Evolutionary conservation across 2,113 vertebrate genomes (phyloP).

Genomic region (Rhea pennata): DNA sequence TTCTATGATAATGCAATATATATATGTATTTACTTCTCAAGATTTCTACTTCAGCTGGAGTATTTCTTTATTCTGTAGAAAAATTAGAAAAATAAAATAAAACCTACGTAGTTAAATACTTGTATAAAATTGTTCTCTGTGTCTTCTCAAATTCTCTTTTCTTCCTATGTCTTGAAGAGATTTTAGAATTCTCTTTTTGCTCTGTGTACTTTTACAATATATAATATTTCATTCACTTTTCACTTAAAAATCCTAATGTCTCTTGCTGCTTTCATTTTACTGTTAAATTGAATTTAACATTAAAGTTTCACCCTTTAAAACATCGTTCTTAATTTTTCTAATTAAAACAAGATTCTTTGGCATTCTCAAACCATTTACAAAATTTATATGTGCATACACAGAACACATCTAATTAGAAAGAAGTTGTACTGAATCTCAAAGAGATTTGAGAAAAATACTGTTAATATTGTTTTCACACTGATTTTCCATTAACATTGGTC

Average conservation of each 20-base stretch:
- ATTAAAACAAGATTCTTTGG: slow-evolving; percentile 70
- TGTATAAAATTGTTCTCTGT: background rate
- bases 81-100: background rate
- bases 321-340: slow-evolving; percentile 52
- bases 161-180: background rate
- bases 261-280: slow-evolving; percentile 17
- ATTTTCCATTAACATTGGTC: background rate
- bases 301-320: slow-evolving; percentile 30
- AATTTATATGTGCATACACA: slow-evolving; percentile 35
- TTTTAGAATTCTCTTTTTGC: background rate
- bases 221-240: background rate
- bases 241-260: background rate
- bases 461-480: background rate
- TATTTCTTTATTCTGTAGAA: background rate
- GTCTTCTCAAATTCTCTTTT: background rate
- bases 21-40: background rate
- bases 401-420: slow-evolving; percentile 56
- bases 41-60: background rate
- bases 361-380: slow-evolving; percentile 50
- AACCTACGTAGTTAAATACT: background rate
- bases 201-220: background rate
- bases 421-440: slow-evolving; percentile 11
- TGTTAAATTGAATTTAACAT: slow-evolving; percentile 46
- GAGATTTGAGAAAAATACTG: slow-evolving; percentile 3
- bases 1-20: background rate